Percentiles rank a stretch among this genome's conserved stretches.
Evolutionary conservation across 2,113 vertebrate genomes (phyloP).

Genomic region (Oryzias javanicus): DNA sequence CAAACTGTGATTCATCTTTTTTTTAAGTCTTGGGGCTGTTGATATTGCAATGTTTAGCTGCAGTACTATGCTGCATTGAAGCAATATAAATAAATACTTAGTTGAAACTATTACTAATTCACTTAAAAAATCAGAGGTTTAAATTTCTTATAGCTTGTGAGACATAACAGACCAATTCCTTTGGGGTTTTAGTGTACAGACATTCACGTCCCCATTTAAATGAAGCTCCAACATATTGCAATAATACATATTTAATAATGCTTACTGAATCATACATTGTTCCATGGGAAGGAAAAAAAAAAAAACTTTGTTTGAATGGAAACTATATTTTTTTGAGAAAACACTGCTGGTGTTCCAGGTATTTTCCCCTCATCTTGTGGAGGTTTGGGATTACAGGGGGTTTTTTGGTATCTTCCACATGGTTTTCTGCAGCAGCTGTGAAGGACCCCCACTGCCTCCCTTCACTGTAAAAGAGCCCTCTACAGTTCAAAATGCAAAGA

Average conservation of each 20-base stretch:
- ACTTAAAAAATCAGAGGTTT: slow-evolving; percentile 34
- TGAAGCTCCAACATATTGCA: slow-evolving; percentile 36
- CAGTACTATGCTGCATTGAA: slow-evolving; percentile 21
- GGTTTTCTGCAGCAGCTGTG: slow-evolving; percentile 4
- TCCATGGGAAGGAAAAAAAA: no score
- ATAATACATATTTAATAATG: slow-evolving; percentile 49
- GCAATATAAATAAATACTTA: slow-evolving; percentile 45
- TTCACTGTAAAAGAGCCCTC: slow-evolving; percentile 5
- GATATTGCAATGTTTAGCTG: slow-evolving; percentile 16
- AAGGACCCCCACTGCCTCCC: neutral
- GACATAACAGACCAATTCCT: slow-evolving; percentile 33
- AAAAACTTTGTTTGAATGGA: neutral
- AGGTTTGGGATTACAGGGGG: neutral
- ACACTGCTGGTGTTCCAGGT: neutral
- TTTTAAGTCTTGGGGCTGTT: slow-evolving; percentile 8
- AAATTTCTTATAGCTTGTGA: slow-evolving; percentile 33
- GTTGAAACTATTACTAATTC: slow-evolving; percentile 51
- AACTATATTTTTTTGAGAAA: slow-evolving; percentile 12
- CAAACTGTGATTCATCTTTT: slow-evolving; percentile 23
- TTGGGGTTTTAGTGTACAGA: slow-evolving; percentile 17
- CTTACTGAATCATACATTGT: slow-evolving; percentile 34
- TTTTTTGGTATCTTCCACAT: neutral
- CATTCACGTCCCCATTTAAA: slow-evolving; percentile 22
- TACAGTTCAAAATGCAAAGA: slow-evolving; percentile 9
- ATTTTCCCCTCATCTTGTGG: slow-evolving; percentile 27